Percentiles rank a stretch among this genome's conserved stretches.
Conservation (phyloP, 1,140 invertebrate genomes). For the Daktulosphaira vitifoliae region DNA sequence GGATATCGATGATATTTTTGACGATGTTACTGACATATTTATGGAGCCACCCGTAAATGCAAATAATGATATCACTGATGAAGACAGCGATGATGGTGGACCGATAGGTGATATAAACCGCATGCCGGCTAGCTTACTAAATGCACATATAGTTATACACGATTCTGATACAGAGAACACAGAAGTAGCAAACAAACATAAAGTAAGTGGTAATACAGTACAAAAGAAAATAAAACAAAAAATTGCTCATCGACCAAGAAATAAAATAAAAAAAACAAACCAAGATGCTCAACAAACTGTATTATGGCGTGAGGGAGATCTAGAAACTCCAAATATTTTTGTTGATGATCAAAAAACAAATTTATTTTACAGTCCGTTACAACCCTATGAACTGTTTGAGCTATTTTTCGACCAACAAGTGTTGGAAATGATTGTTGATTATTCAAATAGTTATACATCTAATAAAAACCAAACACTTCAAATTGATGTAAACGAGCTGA, state of each 20-base stretch:
- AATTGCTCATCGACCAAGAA: not conserved
- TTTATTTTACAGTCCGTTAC: not conserved
- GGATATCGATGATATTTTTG: too few species aligned
- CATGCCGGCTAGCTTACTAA: too few species aligned
- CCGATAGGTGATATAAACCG: too few species aligned
- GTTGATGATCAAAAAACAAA: not conserved
- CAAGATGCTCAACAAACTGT: conserved; percentile 1
- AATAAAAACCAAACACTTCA: conserved; percentile 4
- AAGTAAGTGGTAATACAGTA: too few species aligned
- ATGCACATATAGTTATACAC: too few species aligned
- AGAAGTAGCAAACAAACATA: too few species aligned
- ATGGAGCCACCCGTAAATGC: too few species aligned
- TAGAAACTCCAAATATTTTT: conserved; percentile 10
- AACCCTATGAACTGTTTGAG: not conserved
- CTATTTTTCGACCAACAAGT: conserved; percentile 16
- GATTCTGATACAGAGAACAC: too few species aligned
- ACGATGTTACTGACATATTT: too few species aligned
- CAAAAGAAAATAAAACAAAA: too few species aligned
- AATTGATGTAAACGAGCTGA: not conserved
- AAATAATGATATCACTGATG: too few species aligned
- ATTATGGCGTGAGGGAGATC: conserved; percentile 3
- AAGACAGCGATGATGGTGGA: too few species aligned
- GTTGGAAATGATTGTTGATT: not conserved
- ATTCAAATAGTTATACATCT: conserved; percentile 1
- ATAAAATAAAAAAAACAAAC: not conserved